These are phyloP conservation scores for Nothoprocta perdicaria DNA, from an alignment of 2,113 vertebrate genomes.

Conservation along the genomic window DNA sequence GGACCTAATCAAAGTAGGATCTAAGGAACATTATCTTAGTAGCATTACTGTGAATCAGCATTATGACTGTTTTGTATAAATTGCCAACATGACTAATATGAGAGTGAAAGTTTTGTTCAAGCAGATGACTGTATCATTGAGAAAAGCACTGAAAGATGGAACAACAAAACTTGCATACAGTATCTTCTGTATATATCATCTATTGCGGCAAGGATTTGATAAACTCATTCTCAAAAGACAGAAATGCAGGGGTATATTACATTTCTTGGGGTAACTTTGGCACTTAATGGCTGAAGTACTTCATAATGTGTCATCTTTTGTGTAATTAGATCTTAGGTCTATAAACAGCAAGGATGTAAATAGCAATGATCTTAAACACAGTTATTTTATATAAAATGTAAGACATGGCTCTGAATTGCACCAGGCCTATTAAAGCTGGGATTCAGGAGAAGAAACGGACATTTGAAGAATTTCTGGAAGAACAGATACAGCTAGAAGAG, in stretches of 20 bases:
- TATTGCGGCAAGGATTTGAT: not conserved
- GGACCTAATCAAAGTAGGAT: not conserved
- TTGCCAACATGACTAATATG: not conserved
- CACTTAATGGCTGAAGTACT: not conserved
- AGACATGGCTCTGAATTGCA: not conserved
- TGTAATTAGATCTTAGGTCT: not conserved
- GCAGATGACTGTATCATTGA: not conserved
- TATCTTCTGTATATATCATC: not conserved
- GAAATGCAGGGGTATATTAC: not conserved
- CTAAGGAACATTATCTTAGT: not conserved
- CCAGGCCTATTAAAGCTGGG: constrained; percentile 86
- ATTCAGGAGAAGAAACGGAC: constrained; percentile 84
- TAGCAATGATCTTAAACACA: not conserved
- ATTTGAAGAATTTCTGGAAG: constrained; percentile 93
- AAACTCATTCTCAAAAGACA: not conserved
- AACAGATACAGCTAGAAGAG: constrained; percentile 90
- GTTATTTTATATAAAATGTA: not conserved
- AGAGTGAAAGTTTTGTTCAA: not conserved
- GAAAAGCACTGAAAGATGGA: not conserved
- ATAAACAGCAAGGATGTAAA: not conserved
- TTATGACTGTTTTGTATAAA: not conserved
- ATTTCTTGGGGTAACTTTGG: not conserved
- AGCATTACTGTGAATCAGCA: not conserved
- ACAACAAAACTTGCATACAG: not conserved
- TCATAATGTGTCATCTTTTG: not conserved